Percentiles rank a stretch among this genome's conserved stretches.
Evolutionary conservation across 2,888 invertebrate genomes (phyloP).

Genomic region (Drosophila anomelani): DNA sequence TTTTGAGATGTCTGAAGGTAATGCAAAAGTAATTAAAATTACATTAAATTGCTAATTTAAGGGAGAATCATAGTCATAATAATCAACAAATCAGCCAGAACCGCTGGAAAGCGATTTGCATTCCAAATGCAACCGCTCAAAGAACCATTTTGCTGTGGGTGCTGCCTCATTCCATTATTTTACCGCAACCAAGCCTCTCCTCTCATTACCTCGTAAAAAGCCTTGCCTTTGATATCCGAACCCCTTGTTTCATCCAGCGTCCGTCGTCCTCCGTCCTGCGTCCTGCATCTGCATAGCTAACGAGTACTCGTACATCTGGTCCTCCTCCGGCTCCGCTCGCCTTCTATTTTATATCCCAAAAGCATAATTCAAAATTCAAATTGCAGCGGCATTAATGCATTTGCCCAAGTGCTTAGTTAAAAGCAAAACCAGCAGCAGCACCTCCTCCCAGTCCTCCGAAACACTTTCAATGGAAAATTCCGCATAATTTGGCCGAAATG

Average conservation of each 20-base stretch:
- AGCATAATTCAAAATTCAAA: constrained; percentile 74
- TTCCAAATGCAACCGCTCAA: constrained; percentile 22
- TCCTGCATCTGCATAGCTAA: constrained; percentile 41
- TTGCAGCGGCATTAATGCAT: constrained; percentile 69
- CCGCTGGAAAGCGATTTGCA: constrained; percentile 29
- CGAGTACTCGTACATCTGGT: constrained; percentile 48
- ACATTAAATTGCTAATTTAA: not conserved
- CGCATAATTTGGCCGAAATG: constrained; percentile 72
- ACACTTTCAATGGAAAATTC: constrained; percentile 46
- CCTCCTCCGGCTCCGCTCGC: constrained; percentile 15
- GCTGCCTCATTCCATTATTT: constrained; percentile 4
- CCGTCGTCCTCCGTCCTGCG: not conserved
- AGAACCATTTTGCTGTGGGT: constrained; percentile 11
- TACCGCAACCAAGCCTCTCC: constrained; percentile 12
- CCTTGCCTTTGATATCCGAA: constrained; percentile 41
- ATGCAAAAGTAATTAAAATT: not conserved
- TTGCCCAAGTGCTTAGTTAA: constrained; percentile 54
- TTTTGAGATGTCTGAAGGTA: too few relatives aligned
- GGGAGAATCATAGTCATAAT: not conserved
- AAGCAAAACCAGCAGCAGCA: constrained; percentile 52
- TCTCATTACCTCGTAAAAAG: constrained; percentile 36
- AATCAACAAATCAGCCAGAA: not conserved
- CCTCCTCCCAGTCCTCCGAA: not conserved
- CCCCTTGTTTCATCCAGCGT: constrained; percentile 25
- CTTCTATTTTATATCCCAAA: constrained; percentile 60